Conservation (phyloP, 2,888 invertebrate genomes). For the Hemistola chrysoprasaria region DNA sequence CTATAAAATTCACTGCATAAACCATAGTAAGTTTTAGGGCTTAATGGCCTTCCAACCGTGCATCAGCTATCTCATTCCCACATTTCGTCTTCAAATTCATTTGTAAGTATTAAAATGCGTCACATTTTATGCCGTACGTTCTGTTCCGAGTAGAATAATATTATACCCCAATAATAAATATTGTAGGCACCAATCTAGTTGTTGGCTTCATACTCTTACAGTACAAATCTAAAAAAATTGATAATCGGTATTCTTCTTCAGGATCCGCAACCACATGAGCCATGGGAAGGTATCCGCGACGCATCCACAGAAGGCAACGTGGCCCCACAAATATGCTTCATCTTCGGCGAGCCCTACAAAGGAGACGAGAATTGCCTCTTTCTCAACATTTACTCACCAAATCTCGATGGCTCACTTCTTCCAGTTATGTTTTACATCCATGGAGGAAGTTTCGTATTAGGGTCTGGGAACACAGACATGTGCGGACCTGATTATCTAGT, state of each 20-base stretch:
- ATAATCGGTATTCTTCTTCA: conserved; percentile 44
- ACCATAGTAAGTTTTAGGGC: neutral
- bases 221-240: too few species aligned
- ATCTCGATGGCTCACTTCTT: conserved; percentile 68
- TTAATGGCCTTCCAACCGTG: conserved; percentile 3
- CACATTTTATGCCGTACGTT: too few species aligned
- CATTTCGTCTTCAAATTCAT: conserved; percentile 11
- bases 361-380: conserved; percentile 87
- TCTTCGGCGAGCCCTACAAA: conserved; percentile 58
- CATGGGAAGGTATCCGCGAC: conserved; percentile 82
- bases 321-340: conserved; percentile 80
- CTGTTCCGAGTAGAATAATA: too few species aligned
- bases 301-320: conserved; percentile 84
- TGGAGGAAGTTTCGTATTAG: conserved; percentile 77
- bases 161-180: too few species aligned
- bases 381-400: conserved; percentile 85
- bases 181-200: too few species aligned
- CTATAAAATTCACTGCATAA: too few species aligned
- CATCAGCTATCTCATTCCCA: neutral
- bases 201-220: too few species aligned
- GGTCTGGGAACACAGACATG: conserved; percentile 72
- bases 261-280: conserved; percentile 80
- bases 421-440: conserved; percentile 83
- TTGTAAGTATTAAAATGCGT: too few species aligned
- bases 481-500: conserved; percentile 79